Conservation (phyloP, 2,113 vertebrate genomes). For the Cephalopholis sonnerati region DNA sequence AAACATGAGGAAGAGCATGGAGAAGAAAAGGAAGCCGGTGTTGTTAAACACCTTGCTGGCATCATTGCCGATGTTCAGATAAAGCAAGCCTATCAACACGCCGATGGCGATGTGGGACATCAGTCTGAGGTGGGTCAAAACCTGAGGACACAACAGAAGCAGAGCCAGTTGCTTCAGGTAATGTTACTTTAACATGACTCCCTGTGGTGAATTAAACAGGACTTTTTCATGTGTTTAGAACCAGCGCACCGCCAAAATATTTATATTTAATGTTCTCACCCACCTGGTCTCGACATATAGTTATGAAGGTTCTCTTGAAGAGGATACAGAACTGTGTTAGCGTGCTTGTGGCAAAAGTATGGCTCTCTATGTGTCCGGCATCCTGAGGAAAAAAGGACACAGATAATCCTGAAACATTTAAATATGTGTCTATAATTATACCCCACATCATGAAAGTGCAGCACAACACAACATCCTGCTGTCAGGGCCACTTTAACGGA, state of each 20-base stretch:
- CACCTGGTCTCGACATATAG: slow-evolving; percentile 95
- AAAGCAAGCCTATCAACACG: slow-evolving; percentile 95
- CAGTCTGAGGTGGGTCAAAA: slow-evolving; percentile 94
- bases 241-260: not conserved
- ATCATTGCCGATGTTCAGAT: slow-evolving; percentile 96
- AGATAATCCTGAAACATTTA: not conserved
- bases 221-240: not conserved
- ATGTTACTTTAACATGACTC: not conserved
- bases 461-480: not conserved
- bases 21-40: slow-evolving; percentile 99
- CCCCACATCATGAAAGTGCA: not conserved
- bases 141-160: slow-evolving; percentile 77
- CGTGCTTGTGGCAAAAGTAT: slow-evolving; percentile 94
- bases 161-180: not conserved
- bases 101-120: slow-evolving; percentile 95
- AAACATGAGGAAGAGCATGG: slow-evolving; percentile 99
- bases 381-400: slow-evolving; percentile 75
- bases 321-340: slow-evolving; percentile 97
- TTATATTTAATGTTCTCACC: not conserved
- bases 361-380: slow-evolving; percentile 90
- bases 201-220: not conserved
- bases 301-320: slow-evolving; percentile 94
- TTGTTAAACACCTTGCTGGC: slow-evolving; percentile 99
- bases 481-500: not conserved
- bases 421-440: not conserved